These are phyloP conservation scores for Protobothrops flavoviridis DNA, from an alignment of 2,113 vertebrate genomes.

Conservation along the genomic window DNA sequence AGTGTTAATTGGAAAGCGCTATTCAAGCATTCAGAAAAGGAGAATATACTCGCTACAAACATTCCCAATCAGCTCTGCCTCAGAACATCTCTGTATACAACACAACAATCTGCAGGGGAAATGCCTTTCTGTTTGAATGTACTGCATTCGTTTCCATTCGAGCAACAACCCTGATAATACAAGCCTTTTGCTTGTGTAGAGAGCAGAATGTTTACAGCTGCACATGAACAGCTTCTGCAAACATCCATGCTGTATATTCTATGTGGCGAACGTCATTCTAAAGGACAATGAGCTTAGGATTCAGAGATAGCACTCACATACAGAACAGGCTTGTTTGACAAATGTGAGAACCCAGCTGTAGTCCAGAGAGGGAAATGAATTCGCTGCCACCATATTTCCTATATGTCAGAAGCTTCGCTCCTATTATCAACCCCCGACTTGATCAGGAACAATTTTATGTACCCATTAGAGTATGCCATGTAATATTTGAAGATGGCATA, in stretches of 20 bases:
- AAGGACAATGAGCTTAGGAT: background rate
- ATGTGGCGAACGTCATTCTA: background rate
- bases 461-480: background rate
- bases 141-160: background rate
- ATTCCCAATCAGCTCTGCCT: background rate
- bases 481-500: background rate
- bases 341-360: background rate
- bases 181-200: background rate
- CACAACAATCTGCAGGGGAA: background rate
- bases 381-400: background rate
- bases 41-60: background rate
- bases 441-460: background rate
- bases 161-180: background rate
- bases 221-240: background rate
- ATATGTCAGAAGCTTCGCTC: background rate
- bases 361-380: background rate
- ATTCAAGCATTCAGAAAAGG: background rate
- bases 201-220: background rate
- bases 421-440: background rate
- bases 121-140: background rate
- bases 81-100: background rate
- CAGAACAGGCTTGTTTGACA: background rate
- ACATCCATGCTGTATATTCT: background rate
- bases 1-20: background rate
- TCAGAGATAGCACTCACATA: background rate